Base-by-base conservation (phyloP, 2,888 invertebrate species). In the Lasioglossum malachurum region DNA sequence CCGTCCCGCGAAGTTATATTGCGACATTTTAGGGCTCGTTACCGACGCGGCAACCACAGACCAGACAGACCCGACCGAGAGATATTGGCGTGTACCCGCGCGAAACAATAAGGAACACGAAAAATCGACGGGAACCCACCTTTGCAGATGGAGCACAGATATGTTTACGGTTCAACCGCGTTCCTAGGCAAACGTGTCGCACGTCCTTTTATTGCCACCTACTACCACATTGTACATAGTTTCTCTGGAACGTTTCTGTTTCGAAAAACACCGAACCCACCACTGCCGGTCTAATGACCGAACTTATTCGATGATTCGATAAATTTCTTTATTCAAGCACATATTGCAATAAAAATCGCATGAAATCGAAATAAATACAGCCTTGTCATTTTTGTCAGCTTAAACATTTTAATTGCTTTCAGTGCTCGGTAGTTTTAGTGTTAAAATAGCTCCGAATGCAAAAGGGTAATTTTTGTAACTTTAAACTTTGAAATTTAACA, bases 11-110 rank as follows among this genome's bases (percentile, higher is more conserved):
- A 19, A 73, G 73, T 79, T 81, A 60, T 79, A 82, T 86, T 64
- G 78, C 82, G 85, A 85, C 85, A 85, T 85, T 85, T 85, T 85
- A 76, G 84, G 85, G 75, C 85, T 85, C 84, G 84, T 85, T 85
- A 85, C 84, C 71, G 75, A 46, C n/a, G 60, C 38, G 46, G 31
- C 27, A n/a, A 27, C 60, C 14, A 27, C 60, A 27, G 14, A 12
- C 57, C n/a, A n/a, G 57, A 60, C 60, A 27, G 60, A 14, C 60
- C 5, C 8, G 19, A 72, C 73, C 53, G 77, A 74, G 84, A 49
- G 78, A 74, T 38, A 60, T 27, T 14, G 60, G 60, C 60, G 27
- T 60, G 60, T 60, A 60, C 31, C 74, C 31, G n/a, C 41, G 67
- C 19, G 16, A 80, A 5, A 83, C 84, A 84, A 85, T 79, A 79